These are phyloP conservation scores for Neodiprion fabricii DNA, from an alignment of 1,140 invertebrate genomes.

Conservation along the genomic window DNA sequence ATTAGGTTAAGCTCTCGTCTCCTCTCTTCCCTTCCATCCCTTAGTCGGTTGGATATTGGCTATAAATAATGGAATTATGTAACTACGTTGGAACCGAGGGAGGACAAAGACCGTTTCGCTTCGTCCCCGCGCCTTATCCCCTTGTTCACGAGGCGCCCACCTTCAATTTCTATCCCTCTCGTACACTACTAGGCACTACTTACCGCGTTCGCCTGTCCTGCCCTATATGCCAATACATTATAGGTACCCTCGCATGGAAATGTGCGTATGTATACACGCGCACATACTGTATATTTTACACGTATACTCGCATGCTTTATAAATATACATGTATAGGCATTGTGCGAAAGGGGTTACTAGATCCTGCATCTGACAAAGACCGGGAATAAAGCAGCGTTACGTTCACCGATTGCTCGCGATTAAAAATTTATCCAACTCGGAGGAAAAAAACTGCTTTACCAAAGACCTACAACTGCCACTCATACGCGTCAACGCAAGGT, in stretches of 20 bases:
- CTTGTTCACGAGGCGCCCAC: background rate
- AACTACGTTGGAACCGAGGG: slow-evolving; percentile 30
- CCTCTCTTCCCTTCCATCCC: slow-evolving; percentile 30
- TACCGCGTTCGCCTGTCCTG: background rate
- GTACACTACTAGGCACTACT: background rate
- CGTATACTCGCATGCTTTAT: background rate
- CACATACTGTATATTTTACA: slow-evolving; percentile 3
- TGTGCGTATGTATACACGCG: background rate
- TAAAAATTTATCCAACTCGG: too few relatives aligned
- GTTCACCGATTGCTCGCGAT: too few relatives aligned
- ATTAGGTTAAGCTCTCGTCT: slow-evolving; percentile 41
- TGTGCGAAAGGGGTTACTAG: background rate
- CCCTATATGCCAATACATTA: background rate
- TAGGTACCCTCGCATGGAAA: background rate
- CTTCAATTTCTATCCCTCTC: slow-evolving; percentile 2
- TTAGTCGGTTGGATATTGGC: slow-evolving; percentile 33
- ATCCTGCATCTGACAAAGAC: background rate
- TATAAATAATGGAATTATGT: slow-evolving; percentile 53
- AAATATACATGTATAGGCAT: background rate
- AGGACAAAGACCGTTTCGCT: slow-evolving; percentile 36
- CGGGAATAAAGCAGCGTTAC: background rate
- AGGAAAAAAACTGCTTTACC: too few relatives aligned
- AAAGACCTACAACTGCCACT: too few relatives aligned
- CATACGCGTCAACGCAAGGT: too few relatives aligned
- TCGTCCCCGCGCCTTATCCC: slow-evolving; percentile 22